Conservation (phyloP, 2,113 vertebrate species). For the Mesoclemmys tuberculata region DNA sequence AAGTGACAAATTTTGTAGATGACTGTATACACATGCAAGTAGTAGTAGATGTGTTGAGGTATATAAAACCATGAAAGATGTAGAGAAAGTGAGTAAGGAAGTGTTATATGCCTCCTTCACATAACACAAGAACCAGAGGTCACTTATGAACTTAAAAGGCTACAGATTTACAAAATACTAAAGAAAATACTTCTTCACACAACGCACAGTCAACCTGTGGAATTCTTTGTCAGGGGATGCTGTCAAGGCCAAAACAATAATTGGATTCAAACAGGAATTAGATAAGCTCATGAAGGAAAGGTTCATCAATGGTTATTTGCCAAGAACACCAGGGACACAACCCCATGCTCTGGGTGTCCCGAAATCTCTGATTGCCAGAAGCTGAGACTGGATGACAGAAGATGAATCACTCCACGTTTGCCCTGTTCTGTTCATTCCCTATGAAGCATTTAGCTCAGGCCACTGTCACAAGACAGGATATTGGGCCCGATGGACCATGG, state of each 20-base stretch:
- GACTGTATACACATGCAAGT: too few relatives aligned
- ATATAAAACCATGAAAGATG: neutral
- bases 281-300: neutral
- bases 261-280: neutral
- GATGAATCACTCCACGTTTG: neutral
- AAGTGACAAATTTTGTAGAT: too few relatives aligned
- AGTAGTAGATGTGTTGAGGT: neutral
- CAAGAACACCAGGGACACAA: neutral
- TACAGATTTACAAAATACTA: neutral
- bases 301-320: neutral
- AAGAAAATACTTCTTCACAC: neutral
- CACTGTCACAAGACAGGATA: neutral
- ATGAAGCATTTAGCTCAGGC: neutral
- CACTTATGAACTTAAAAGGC: neutral
- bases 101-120: neutral
- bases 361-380: neutral
- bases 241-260: neutral
- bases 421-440: neutral
- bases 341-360: neutral
- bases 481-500: neutral
- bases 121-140: neutral
- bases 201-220: neutral
- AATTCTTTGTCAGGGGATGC: neutral
- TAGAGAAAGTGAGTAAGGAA: neutral
- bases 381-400: neutral